Evolutionary conservation across 1,140 invertebrate genomes (phyloP).

Genomic region (Anthonomus grandis): DNA sequence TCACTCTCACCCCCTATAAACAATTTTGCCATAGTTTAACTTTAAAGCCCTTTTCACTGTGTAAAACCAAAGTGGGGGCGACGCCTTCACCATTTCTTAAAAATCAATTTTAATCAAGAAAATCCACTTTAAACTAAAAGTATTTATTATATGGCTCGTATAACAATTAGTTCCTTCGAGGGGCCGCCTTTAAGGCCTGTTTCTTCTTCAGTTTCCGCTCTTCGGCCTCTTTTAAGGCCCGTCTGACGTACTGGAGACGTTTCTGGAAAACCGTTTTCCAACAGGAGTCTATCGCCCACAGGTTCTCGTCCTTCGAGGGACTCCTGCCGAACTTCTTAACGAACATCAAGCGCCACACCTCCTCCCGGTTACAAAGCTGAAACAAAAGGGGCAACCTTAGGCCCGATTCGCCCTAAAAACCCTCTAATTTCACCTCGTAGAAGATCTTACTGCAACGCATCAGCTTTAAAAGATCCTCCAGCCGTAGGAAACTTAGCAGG

Average conservation of each 20-base stretch:
- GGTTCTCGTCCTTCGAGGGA: constrained; percentile 22
- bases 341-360: constrained; percentile 18
- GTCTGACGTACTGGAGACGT: constrained; percentile 13
- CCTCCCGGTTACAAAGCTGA: constrained; percentile 22
- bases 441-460: constrained; percentile 41
- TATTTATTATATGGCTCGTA: too few species aligned
- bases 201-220: constrained; percentile 11
- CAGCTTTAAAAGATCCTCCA: constrained; percentile 46
- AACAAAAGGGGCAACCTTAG: neutral
- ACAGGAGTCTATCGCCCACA: constrained; percentile 10
- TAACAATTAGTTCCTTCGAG: too few species aligned
- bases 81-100: too few species aligned
- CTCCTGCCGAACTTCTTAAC: constrained; percentile 11
- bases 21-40: too few species aligned
- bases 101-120: too few species aligned
- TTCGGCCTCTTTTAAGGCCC: neutral
- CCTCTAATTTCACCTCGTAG: constrained; percentile 39
- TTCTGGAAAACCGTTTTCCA: constrained; percentile 24
- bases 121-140: too few species aligned
- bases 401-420: neutral
- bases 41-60: too few species aligned
- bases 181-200: neutral
- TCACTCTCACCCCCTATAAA: too few species aligned
- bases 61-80: too few species aligned
- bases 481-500: constrained; percentile 40